Evolutionary conservation across 2,797 vertebrate genomes (phyloP).

Genomic region (Botia kubotai): DNA sequence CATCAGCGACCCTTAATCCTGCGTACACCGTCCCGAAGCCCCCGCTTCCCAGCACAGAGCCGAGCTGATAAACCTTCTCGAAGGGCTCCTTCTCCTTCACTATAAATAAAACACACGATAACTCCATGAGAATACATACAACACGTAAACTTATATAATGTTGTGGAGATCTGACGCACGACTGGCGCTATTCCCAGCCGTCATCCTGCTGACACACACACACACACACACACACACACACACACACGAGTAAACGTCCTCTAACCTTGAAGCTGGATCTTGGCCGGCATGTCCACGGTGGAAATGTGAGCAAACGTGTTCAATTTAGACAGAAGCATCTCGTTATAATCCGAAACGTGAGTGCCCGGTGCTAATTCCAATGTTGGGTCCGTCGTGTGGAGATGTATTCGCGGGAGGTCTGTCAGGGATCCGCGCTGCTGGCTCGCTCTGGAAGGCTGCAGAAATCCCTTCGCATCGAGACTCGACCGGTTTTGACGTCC

Average conservation of each 20-base stretch:
- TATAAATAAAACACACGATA: slow-evolving; percentile 58
- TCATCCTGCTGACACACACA: too few relatives aligned
- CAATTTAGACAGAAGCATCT: slow-evolving; percentile 91
- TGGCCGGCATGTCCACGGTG: slow-evolving; percentile 84
- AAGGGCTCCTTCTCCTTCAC: slow-evolving; percentile 90
- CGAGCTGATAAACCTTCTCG: slow-evolving; percentile 92
- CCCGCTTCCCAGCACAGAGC: slow-evolving; percentile 88
- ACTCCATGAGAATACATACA: neutral
- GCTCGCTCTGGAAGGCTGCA: slow-evolving; percentile 55
- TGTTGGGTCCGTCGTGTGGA: slow-evolving; percentile 34
- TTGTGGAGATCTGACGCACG: neutral
- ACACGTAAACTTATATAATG: neutral
- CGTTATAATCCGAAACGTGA: slow-evolving; percentile 70
- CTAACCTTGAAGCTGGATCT: slow-evolving; percentile 86
- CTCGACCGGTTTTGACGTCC: neutral
- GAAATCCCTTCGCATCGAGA: slow-evolving; percentile 70
- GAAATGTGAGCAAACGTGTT: slow-evolving; percentile 90
- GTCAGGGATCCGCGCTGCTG: slow-evolving; percentile 70
- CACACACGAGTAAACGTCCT: slow-evolving; percentile 15
- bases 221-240: too few relatives aligned
- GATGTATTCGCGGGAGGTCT: slow-evolving; percentile 43
- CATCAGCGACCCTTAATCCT: slow-evolving; percentile 83
- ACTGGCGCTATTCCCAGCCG: slow-evolving; percentile 7
- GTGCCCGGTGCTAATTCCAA: slow-evolving; percentile 57
- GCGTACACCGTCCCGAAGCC: slow-evolving; percentile 93